Percentiles rank a stretch among this genome's conserved stretches.
Conservation (phyloP, 2,888 invertebrate species). For the Parnassius smintheus region DNA sequence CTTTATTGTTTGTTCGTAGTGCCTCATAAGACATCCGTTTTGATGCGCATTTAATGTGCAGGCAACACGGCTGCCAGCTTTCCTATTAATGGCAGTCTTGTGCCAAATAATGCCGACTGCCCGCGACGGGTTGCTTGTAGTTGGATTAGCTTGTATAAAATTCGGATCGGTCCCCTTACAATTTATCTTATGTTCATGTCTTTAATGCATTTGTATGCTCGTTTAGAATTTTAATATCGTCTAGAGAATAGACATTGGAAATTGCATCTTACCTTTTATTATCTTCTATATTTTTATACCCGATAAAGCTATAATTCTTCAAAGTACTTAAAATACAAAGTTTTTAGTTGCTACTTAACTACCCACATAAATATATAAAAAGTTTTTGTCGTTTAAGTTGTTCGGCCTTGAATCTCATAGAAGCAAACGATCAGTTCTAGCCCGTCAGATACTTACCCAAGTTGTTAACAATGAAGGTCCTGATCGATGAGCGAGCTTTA, state of each 20-base stretch:
- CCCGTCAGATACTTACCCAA: too few relatives aligned
- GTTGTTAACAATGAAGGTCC: too few relatives aligned
- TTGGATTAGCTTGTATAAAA: slow-evolving; percentile 53
- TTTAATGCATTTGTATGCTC: slow-evolving; percentile 9
- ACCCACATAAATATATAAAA: too few relatives aligned
- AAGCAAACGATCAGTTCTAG: too few relatives aligned
- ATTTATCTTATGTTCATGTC: slow-evolving; percentile 16
- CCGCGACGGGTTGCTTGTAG: slow-evolving; percentile 47
- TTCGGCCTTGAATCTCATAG: too few relatives aligned
- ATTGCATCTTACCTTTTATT: background rate
- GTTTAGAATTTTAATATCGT: background rate
- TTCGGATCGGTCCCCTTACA: slow-evolving; percentile 34
- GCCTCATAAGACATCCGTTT: slow-evolving; percentile 72
- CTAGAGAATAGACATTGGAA: background rate
- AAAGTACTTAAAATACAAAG: too few relatives aligned
- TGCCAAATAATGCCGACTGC: slow-evolving; percentile 66
- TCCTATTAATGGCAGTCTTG: slow-evolving; percentile 60
- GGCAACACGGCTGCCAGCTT: slow-evolving; percentile 63
- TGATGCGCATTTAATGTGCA: slow-evolving; percentile 70
- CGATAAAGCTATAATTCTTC: too few relatives aligned
- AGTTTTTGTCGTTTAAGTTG: too few relatives aligned
- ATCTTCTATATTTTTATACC: background rate
- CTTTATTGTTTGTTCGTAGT: slow-evolving; percentile 75
- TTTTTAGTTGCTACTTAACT: too few relatives aligned
- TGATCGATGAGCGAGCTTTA: too few relatives aligned